Evolutionary conservation across 2,113 vertebrate genomes (phyloP).

Genomic region (Scartelaos histophorus): DNA sequence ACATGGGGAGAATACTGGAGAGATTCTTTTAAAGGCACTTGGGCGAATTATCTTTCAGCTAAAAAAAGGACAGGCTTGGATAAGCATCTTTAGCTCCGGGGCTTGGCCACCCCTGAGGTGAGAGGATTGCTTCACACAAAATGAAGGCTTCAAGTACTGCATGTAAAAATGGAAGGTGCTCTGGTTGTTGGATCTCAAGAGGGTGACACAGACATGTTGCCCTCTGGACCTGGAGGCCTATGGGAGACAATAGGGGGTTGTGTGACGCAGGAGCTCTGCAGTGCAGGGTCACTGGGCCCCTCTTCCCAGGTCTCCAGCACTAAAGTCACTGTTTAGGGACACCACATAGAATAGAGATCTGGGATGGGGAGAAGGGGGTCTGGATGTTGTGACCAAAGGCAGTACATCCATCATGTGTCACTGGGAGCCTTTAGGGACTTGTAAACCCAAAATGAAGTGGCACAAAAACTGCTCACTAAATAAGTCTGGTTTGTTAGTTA

Average conservation of each 20-base stretch:
- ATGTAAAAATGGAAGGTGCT: constrained; percentile 80
- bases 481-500: neutral
- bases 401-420: constrained; percentile 70
- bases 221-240: constrained; percentile 52
- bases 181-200: constrained; percentile 72
- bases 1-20: constrained; percentile 56
- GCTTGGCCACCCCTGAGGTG: constrained; percentile 63
- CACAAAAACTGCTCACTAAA: constrained; percentile 20
- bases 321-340: constrained; percentile 71
- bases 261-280: constrained; percentile 49
- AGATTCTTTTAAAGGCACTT: constrained; percentile 62
- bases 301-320: constrained; percentile 58
- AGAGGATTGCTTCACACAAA: constrained; percentile 70
- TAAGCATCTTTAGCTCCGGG: constrained; percentile 69
- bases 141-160: constrained; percentile 70
- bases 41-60: constrained; percentile 68
- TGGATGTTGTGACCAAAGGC: constrained; percentile 51
- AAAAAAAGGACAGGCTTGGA: constrained; percentile 72
- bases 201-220: constrained; percentile 72
- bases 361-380: constrained; percentile 25
- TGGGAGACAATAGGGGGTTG: constrained; percentile 66
- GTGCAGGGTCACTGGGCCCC: constrained; percentile 62
- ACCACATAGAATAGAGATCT: constrained; percentile 60
- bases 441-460: constrained; percentile 30
- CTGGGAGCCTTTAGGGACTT: constrained; percentile 41